Evolutionary conservation across 1,140 invertebrate genomes (phyloP).

Genomic region (Drosophila albomicans): DNA sequence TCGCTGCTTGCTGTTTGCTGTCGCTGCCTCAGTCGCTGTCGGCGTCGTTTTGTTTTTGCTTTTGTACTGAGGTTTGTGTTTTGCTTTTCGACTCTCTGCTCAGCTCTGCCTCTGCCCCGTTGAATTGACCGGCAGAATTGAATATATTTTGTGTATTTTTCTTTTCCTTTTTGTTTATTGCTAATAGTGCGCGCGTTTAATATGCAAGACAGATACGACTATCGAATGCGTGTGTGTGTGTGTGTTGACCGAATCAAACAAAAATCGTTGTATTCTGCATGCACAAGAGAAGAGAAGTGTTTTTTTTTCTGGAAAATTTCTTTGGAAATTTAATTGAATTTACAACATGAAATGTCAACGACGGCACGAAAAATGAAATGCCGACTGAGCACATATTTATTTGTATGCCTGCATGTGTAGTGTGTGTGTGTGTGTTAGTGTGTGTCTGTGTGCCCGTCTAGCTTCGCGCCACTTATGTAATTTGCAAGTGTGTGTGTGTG

Average conservation of each 20-base stretch:
- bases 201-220: conserved; percentile 56
- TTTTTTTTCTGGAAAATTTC: conserved; percentile 24
- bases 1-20: conserved; percentile 15
- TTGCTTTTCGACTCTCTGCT: neutral
- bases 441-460: conserved; percentile 5
- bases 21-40: conserved; percentile 20
- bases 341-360: conserved; percentile 41
- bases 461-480: conserved; percentile 49
- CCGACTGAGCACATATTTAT: conserved; percentile 37
- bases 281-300: conserved; percentile 22
- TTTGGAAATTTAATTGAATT: conserved; percentile 42
- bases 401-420: neutral
- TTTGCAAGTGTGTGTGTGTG: conserved; percentile 13
- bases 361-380: conserved; percentile 52
- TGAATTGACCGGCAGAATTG: conserved; percentile 26
- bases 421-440: conserved; percentile 10
- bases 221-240: conserved; percentile 13
- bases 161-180: conserved; percentile 19
- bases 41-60: conserved; percentile 6
- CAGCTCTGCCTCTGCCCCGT: conserved; percentile 13
- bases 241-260: neutral
- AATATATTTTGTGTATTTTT: conserved; percentile 8
- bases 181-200: conserved; percentile 25
- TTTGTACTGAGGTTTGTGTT: neutral
- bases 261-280: conserved; percentile 31